phyloP scores from a whole-genome alignment of 2,888 invertebrate species.

The Iphiclides podalirius region DNA sequence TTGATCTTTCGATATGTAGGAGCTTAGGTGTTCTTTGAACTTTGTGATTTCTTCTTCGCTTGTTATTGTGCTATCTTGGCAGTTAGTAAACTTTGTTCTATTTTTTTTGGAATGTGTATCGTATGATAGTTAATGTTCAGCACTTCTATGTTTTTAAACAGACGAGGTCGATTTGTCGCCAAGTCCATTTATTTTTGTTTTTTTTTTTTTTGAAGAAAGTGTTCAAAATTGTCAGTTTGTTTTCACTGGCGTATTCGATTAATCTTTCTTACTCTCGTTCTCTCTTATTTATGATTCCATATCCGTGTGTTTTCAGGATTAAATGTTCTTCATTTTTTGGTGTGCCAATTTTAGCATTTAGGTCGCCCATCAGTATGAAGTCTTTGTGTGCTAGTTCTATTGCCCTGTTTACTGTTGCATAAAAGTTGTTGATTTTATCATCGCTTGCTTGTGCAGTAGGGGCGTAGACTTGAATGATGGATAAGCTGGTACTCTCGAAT shows the following conservation, averaged over 20 bases:
- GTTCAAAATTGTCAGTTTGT: conserved; percentile 31
- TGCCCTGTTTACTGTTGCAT: conserved; percentile 21
- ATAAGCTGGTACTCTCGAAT: conserved; percentile 10
- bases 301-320: conserved; percentile 27
- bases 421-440: conserved; percentile 26
- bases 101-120: conserved; percentile 22
- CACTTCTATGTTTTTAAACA: conserved; percentile 26
- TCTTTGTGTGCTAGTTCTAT: conserved; percentile 22
- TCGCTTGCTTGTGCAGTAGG: conserved; percentile 26
- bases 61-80: not conserved
- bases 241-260: conserved; percentile 30
- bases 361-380: conserved; percentile 29
- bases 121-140: conserved; percentile 24
- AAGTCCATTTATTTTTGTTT: conserved; percentile 31
- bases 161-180: conserved; percentile 30
- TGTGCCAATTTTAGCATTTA: conserved; percentile 29
- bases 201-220: conserved; percentile 11
- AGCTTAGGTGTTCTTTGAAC: conserved; percentile 17
- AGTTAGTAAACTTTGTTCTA: conserved; percentile 17
- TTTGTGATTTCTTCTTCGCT: conserved; percentile 22
- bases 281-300: conserved; percentile 29
- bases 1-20: not conserved
- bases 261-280: conserved; percentile 32
- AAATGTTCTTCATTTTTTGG: conserved; percentile 26
- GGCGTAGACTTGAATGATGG: conserved; percentile 30